Conservation (phyloP, 2,797 vertebrate species). For the Mus caroli region DNA sequence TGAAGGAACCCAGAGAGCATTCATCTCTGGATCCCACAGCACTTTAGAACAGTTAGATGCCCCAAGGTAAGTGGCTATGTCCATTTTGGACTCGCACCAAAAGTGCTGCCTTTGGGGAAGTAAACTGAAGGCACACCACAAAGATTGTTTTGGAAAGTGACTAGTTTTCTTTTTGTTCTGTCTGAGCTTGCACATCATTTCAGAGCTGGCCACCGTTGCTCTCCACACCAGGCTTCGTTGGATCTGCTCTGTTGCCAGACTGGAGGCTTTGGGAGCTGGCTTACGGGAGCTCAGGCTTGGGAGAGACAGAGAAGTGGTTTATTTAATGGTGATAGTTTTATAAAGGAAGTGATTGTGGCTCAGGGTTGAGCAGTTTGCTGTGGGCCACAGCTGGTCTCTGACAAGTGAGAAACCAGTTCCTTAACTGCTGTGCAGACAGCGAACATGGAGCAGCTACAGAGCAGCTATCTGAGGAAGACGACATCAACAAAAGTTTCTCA, state of each 20-base stretch:
- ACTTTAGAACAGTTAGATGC: slow-evolving; percentile 65
- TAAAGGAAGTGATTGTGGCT: background rate
- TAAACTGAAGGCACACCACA: slow-evolving; percentile 45
- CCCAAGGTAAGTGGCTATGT: background rate
- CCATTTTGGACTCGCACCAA: slow-evolving; percentile 68
- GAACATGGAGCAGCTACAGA: background rate
- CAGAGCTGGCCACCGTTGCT: background rate
- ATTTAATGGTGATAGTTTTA: background rate
- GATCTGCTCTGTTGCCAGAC: background rate
- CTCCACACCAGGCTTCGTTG: background rate
- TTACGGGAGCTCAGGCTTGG: background rate
- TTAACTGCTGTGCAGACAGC: background rate
- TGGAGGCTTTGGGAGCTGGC: background rate
- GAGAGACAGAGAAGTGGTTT: background rate
- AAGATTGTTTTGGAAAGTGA: slow-evolving; percentile 36
- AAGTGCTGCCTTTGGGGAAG: slow-evolving; percentile 8
- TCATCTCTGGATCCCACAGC: slow-evolving; percentile 59
- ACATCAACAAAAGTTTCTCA: background rate
- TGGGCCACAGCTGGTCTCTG: background rate
- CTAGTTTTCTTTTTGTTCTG: slow-evolving; percentile 64
- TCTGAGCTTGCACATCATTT: background rate
- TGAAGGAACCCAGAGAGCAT: background rate
- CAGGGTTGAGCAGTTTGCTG: background rate
- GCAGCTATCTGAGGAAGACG: background rate
- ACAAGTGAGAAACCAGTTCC: background rate